Evolutionary conservation across 2,113 vertebrate genomes (phyloP).

Genomic region (Chlamydotis undulata): DNA sequence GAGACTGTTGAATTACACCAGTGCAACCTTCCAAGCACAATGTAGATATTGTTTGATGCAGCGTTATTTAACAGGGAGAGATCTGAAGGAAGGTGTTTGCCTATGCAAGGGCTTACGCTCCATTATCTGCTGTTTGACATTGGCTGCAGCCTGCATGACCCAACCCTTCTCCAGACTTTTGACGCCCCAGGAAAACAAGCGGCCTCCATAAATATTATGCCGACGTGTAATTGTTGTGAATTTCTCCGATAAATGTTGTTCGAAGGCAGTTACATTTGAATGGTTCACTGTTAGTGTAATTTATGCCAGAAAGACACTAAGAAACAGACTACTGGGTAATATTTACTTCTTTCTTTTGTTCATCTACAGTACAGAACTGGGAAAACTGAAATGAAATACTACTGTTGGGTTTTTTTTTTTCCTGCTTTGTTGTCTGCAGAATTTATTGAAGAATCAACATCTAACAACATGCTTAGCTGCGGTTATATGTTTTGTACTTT

Average conservation of each 20-base stretch:
- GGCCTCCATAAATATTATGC: constrained; percentile 47
- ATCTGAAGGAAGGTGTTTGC: neutral
- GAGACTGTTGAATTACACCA: neutral
- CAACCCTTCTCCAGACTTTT: constrained; percentile 40
- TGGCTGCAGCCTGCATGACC: constrained; percentile 27
- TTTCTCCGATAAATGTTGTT: constrained; percentile 41
- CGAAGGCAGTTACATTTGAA: constrained; percentile 7
- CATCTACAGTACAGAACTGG: neutral
- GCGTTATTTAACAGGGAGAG: neutral
- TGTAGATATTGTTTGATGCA: neutral
- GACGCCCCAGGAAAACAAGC: constrained; percentile 42
- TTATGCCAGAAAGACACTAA: constrained; percentile 12
- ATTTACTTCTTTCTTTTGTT: constrained; percentile 7
- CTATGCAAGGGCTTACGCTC: neutral
- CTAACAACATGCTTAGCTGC: neutral
- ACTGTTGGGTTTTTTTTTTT: neutral
- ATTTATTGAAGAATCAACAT: neutral
- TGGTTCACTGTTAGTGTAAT: neutral
- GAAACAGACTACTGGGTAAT: neutral
- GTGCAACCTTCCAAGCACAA: neutral
- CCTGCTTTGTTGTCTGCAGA: neutral
- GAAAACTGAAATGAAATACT: neutral
- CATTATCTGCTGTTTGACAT: constrained; percentile 31
- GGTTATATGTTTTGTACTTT: neutral
- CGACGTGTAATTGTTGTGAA: constrained; percentile 39